These are phyloP conservation scores for Nemotelus pantherinus DNA, from an alignment of 2,888 invertebrate species.

Conservation along the genomic window DNA sequence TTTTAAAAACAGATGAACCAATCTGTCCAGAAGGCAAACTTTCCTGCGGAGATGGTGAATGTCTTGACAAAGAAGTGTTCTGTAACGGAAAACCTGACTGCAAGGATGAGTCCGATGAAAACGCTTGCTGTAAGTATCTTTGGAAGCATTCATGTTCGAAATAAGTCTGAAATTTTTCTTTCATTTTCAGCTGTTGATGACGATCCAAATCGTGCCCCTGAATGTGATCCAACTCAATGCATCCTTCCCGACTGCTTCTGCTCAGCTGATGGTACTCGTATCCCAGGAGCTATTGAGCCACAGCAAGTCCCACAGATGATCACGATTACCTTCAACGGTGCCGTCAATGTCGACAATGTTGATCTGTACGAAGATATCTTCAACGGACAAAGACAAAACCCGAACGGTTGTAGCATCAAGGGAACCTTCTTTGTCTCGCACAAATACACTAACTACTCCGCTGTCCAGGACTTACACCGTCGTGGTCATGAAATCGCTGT, in stretches of 20 bases:
- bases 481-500: slow-evolving; percentile 92
- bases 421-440: slow-evolving; percentile 93
- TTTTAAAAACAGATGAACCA: slow-evolving; percentile 92
- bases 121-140: slow-evolving; percentile 87
- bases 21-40: slow-evolving; percentile 90
- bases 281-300: slow-evolving; percentile 84
- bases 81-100: slow-evolving; percentile 94
- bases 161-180: not conserved
- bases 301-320: slow-evolving; percentile 93
- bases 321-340: slow-evolving; percentile 91
- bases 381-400: slow-evolving; percentile 84
- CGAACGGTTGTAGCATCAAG: slow-evolving; percentile 88
- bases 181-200: slow-evolving; percentile 77
- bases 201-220: slow-evolving; percentile 91
- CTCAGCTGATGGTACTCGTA: slow-evolving; percentile 89
- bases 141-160: not conserved
- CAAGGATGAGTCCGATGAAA: slow-evolving; percentile 94
- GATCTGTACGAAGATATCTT: slow-evolving; percentile 91
- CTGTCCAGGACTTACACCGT: slow-evolving; percentile 87
- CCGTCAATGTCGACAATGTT: slow-evolving; percentile 91
- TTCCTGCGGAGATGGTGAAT: slow-evolving; percentile 91
- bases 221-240: slow-evolving; percentile 90
- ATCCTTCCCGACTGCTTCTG: slow-evolving; percentile 92
- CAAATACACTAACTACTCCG: slow-evolving; percentile 92
- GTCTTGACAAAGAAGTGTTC: slow-evolving; percentile 90